Base-by-base conservation (phyloP, 2,888 invertebrate species). In the Melanostoma mellinum region DNA sequence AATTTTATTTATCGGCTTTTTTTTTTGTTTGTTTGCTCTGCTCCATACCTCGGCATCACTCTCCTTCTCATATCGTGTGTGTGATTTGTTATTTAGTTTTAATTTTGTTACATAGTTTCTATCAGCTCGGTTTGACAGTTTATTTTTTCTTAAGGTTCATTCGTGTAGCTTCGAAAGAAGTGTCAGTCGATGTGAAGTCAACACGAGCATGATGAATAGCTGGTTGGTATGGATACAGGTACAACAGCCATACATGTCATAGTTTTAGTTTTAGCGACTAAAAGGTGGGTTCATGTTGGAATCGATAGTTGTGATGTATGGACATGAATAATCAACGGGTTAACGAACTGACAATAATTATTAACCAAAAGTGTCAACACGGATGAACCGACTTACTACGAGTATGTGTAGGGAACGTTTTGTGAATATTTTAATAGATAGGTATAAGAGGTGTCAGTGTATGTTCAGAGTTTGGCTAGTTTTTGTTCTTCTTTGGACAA, bases 101-200 rank as follows among this genome's bases (percentile, higher is more conserved):
- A 58, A 40, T 58, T 67, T 68, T 10, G 69, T 76, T 76, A 76
- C 76, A 76, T 55, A 68, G 68, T 63, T 63, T 69, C 68, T 75
- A 56, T 61, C 61, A 61, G 36, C 67, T 78, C 38, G 5, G 46
- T 67, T 73, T 74, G 75, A 71, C 69, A 80, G 42, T 73, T 36
- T 36, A 32, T 52, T 55, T 65, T 35, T 33, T 10, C 20, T 4
- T 33, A 4, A 33, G 6, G 20, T 48, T 53, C 36, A 8, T 40
- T 30, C 4, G 32, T 68, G 40, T 50, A 32, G 61, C 68, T 63
- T 35, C 10, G 48, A 38, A 38, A 71, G 65, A 75, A 80, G 69
- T 65, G 75, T 75, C 80, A 65, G 68, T 56, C 52, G 35, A 73
- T 35, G 60, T 50, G 30, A 63, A 75, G 69, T 38, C 69, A 42